phyloP scores from a whole-genome alignment of 2,888 invertebrate genomes.

The Helleia helle region DNA sequence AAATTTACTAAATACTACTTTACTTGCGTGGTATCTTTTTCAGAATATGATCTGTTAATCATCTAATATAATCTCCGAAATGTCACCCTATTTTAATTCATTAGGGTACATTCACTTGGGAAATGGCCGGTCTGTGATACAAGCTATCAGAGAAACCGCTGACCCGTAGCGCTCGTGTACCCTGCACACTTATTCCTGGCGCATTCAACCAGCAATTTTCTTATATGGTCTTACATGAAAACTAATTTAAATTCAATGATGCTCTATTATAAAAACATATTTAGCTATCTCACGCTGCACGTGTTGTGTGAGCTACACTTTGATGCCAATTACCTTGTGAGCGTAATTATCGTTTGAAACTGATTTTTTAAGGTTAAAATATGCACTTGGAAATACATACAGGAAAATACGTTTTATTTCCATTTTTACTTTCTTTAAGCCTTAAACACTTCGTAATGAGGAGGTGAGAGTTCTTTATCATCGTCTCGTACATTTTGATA shows the following conservation, averaged over 20 bases:
- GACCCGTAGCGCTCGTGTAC: slow-evolving; percentile 38
- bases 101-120: slow-evolving; percentile 21
- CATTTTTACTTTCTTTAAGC: too few species aligned
- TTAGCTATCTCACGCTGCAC: slow-evolving; percentile 4
- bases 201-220: slow-evolving; percentile 12
- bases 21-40: too few species aligned
- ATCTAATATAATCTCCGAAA: too few species aligned
- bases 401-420: too few species aligned
- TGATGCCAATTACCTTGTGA: neutral
- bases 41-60: too few species aligned
- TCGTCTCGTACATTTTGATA: too few species aligned
- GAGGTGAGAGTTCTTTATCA: too few species aligned
- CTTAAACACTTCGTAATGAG: too few species aligned
- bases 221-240: slow-evolving; percentile 3
- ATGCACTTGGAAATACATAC: too few species aligned
- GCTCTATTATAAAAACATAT: slow-evolving; percentile 5
- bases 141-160: slow-evolving; percentile 48
- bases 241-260: slow-evolving; percentile 7
- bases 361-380: too few species aligned
- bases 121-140: slow-evolving; percentile 34
- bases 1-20: too few species aligned
- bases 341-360: neutral
- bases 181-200: slow-evolving; percentile 2
- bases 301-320: neutral
- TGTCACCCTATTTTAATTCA: slow-evolving; percentile 12